Evolutionary conservation across 1,140 invertebrate genomes (phyloP).

Genomic region (Penaeus japonicus): DNA sequence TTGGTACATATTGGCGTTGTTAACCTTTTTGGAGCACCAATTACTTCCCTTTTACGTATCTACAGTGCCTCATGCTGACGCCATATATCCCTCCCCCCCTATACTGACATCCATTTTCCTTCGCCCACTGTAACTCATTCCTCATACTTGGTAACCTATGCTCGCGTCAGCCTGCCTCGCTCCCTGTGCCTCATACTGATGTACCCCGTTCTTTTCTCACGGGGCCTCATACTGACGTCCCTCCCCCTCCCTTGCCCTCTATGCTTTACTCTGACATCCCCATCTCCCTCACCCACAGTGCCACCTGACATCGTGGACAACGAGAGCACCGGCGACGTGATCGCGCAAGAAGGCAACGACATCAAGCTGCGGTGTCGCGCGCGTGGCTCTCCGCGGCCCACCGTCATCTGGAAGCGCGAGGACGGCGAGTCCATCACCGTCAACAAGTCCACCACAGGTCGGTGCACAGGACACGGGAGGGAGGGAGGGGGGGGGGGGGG

Average conservation of each 20-base stretch:
- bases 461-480: not conserved
- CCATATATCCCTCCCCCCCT: too few species aligned
- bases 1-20: too few species aligned
- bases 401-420: slow-evolving; percentile 65
- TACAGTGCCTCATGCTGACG: too few species aligned
- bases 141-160: too few species aligned
- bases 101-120: too few species aligned
- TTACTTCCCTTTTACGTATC: too few species aligned
- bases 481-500: not conserved
- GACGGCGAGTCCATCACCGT: slow-evolving; percentile 66
- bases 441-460: slow-evolving; percentile 56
- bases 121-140: too few species aligned
- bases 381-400: slow-evolving; percentile 65
- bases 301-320: slow-evolving; percentile 64
- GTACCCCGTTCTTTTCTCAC: too few species aligned
- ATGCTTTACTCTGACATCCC: not conserved
- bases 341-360: slow-evolving; percentile 61
- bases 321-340: slow-evolving; percentile 59
- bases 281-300: slow-evolving; percentile 42
- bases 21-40: too few species aligned
- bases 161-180: too few species aligned
- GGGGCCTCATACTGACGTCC: not conserved
- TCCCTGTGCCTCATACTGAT: too few species aligned
- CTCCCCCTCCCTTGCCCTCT: not conserved
- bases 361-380: slow-evolving; percentile 64